Conservation (phyloP, 2,797 vertebrate genomes). For the Dicrostonyx torquatus region DNA sequence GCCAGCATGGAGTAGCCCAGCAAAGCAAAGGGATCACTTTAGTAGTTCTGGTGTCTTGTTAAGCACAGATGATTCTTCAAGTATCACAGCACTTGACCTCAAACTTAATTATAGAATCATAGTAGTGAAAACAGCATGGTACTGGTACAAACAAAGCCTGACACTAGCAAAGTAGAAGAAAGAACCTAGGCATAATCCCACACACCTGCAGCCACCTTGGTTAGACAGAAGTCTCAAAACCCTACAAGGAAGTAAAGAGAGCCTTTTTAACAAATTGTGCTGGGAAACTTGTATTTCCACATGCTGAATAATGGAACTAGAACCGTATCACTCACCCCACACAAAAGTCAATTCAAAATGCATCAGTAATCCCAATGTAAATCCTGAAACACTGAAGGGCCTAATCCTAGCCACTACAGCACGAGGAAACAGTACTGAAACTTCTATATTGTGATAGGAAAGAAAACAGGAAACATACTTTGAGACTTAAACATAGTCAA, state of each 20-base stretch:
- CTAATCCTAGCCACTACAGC: background rate
- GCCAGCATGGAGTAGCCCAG: background rate
- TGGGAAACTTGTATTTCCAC: background rate
- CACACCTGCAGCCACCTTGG: background rate
- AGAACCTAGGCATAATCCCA: background rate
- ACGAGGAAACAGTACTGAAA: background rate
- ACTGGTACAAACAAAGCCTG: background rate
- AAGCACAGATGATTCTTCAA: background rate
- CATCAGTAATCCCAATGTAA: background rate
- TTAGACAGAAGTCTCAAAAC: background rate
- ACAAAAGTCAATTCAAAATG: background rate
- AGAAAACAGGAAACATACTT: background rate
- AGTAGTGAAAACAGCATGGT: background rate
- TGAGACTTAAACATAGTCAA: background rate
- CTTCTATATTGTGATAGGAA: background rate
- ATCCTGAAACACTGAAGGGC: background rate
- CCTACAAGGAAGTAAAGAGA: background rate
- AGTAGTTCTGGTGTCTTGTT: background rate
- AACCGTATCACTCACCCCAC: background rate
- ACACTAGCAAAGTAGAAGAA: background rate
- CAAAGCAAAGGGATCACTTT: background rate
- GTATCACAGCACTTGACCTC: background rate
- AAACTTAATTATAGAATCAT: background rate
- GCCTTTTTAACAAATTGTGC: background rate
- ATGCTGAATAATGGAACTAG: background rate